Base-by-base conservation (phyloP, 2,113 vertebrate genomes). In the Anas platyrhynchos region DNA sequence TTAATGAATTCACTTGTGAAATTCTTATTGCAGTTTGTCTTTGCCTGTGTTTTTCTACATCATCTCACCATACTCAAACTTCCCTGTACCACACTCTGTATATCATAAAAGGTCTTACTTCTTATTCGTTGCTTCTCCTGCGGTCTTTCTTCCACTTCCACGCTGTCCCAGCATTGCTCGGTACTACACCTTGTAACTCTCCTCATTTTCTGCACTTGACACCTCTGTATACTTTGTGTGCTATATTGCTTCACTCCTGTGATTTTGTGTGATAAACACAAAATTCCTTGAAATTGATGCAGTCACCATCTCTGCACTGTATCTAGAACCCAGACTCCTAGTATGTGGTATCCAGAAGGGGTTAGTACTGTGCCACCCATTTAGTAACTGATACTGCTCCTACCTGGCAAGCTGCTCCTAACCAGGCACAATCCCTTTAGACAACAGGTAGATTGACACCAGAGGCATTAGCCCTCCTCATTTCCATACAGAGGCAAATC, bases 131-230 rank as follows among this genome's bases (percentile, higher is more conserved):
- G 4, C 32, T 81, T 62, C 27, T 79, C 62, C 46, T 59, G 29
- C 31, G 66, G 43, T 20, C 18, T 83, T 34, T 86, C 23, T 80
- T 20, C 29, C n/a, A 8, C n/a, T 76, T 44, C 68, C 54, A 78
- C 7, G 20, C 11, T 88, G 88, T 59, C 29, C 43, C 34, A 61
- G 22, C 66, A 72, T 31, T 91, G 77, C 46, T 61, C 54, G 20
- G 75, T 72, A 55, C 32, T 56, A 44, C 38, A 31, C 82, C 63
- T 91, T 84, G 77, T 58, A 95, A 79, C 44, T 29, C 16, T 81
- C 52, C 36, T 56, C 36, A 48, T 79, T 78, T 86, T 88, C 83
- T 58, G 44, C 68, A 72, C 76, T 90, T 81, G 90, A 86, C 80
- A 32, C 69, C 14, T 38, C 69, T 54, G n/a, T 92, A 25, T 62